Conservation (phyloP, 2,797 vertebrate species). For the Capromys pilorides region DNA sequence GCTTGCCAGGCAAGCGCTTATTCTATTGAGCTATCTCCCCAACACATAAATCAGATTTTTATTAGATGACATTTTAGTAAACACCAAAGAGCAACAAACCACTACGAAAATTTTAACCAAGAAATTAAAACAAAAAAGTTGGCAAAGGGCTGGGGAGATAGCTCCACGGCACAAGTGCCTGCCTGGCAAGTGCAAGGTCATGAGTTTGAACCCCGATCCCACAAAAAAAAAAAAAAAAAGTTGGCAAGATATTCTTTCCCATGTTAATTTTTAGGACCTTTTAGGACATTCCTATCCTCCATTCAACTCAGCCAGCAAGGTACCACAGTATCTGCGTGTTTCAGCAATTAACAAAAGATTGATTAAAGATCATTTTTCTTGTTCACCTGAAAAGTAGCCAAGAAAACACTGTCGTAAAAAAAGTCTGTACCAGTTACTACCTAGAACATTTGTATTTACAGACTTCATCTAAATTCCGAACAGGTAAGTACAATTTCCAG, state of each 20-base stretch:
- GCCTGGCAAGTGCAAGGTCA: too few relatives aligned
- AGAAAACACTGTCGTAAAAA: not conserved
- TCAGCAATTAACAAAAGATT: slow-evolving; percentile 35
- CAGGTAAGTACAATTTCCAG: slow-evolving; percentile 38
- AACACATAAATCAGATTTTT: not conserved
- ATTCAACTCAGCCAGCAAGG: slow-evolving; percentile 26
- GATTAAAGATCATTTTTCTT: slow-evolving; percentile 41
- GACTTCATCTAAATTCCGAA: slow-evolving; percentile 5
- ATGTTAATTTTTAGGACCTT: slow-evolving; percentile 57
- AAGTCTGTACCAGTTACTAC: slow-evolving; percentile 7
- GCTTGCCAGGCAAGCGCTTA: too few relatives aligned
- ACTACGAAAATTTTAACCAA: not conserved
- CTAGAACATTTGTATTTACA: slow-evolving; percentile 22
- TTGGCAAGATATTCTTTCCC: slow-evolving; percentile 48
- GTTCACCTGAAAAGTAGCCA: slow-evolving; percentile 44
- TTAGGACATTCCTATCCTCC: slow-evolving; percentile 24
- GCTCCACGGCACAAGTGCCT: too few relatives aligned
- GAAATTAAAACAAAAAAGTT: not conserved
- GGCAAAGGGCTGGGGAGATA: too few relatives aligned
- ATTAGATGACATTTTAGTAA: slow-evolving; percentile 47
- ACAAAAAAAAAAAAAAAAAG: not conserved
- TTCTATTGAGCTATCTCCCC: too few relatives aligned
- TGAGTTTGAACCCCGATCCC: too few relatives aligned
- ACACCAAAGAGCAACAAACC: slow-evolving; percentile 32
- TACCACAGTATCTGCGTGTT: not conserved